Evolutionary conservation across 2,797 vertebrate species (phyloP).

Genomic region (Merluccius polli): DNA sequence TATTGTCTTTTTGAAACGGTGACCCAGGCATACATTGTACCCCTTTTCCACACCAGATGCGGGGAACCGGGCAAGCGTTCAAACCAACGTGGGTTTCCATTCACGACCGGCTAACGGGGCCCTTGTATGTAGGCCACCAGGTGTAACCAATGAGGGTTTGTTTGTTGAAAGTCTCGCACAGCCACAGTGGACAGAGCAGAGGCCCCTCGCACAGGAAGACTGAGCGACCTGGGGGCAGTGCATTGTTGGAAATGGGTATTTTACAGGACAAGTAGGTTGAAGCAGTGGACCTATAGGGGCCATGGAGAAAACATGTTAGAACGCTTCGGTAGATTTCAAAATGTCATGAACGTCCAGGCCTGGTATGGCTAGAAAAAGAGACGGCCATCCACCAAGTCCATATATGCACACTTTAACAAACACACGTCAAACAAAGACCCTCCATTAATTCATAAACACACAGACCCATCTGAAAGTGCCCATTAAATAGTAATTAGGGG

Average conservation of each 20-base stretch:
- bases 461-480: slow-evolving; percentile 30
- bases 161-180: background rate
- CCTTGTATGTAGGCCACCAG: background rate
- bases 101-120: background rate
- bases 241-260: background rate
- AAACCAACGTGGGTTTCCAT: background rate
- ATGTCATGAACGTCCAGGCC: too few species aligned
- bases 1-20: background rate
- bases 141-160: slow-evolving; percentile 1
- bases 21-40: background rate
- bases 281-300: background rate
- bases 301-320: background rate
- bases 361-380: background rate
- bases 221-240: background rate
- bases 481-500: slow-evolving; percentile 54
- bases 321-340: background rate
- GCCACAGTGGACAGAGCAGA: background rate
- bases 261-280: background rate
- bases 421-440: slow-evolving; percentile 20
- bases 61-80: background rate
- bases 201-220: too few species aligned
- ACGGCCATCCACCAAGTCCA: background rate
- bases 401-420: background rate
- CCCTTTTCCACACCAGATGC: background rate
- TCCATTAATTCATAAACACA: slow-evolving; percentile 53